Evolutionary conservation across 2,888 invertebrate species (phyloP), one percentile per base, ranked within the genome.

Genomic region (Schrankia costaestrigalis): DNA sequence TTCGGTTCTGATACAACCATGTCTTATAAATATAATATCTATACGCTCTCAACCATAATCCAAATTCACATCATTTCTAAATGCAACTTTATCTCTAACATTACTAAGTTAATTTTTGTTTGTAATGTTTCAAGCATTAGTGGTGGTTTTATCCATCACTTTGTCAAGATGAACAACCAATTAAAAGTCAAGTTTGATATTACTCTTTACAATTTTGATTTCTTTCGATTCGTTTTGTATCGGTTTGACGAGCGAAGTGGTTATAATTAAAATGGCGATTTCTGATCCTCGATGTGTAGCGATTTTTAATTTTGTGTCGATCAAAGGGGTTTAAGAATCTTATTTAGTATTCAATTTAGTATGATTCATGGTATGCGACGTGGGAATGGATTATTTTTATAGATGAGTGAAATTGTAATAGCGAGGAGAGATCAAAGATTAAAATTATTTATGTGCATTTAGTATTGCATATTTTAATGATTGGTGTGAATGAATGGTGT

Each of bases 221-320:
- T 85, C 79, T 82, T 78, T 72, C 80, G 77, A 74, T 72, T 83
- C 74, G 79, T 83, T 70, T 79, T 78, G 67, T 78, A 75, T 72
- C 63, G 70, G 77, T 74, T 78, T 64, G 56, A 50, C 42, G 54
- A 45, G 51, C 36, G 47, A 50, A 46, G 54, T 46, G 69, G 75
- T 70, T 75, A 76, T 85, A 84, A 85, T 86, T 85, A 85, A 84
- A 87, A 84, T 81, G 74, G 84, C 82, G 79, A 80, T 79, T 80
- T 55, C 42, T 41, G 51, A 46, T 48, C 47, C 49, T 56, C 48
- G 63, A 59, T 63, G 59, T 68, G 43, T 56, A 58, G 59, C 61
- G 61, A 46, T 71, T 71, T 74, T 78, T 70, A 72, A 77, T 77
- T 71, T 63, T 44, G 46, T 74, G 79, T 78, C 81, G 81, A 80